phyloP scores from a whole-genome alignment of 2,888 invertebrate species.

The Chymomyza fuscimana region DNA sequence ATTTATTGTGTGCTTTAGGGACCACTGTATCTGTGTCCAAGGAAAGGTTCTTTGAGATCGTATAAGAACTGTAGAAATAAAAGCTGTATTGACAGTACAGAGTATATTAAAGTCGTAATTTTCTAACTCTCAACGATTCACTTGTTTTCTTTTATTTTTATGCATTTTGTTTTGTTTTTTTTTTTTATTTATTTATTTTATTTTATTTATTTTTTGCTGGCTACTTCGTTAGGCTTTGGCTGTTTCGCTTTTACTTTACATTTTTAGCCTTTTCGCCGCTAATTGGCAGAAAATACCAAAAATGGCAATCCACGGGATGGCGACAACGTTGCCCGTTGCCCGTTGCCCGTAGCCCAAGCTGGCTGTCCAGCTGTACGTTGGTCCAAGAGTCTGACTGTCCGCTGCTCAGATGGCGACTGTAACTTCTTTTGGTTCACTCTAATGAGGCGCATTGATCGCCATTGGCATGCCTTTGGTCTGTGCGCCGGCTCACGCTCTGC shows the following conservation, averaged over 20 bases:
- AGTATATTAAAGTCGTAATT: neutral
- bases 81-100: too few relatives aligned
- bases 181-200: neutral
- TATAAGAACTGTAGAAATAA: too few relatives aligned
- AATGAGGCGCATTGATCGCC: constrained; percentile 11
- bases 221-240: constrained; percentile 67
- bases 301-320: constrained; percentile 70
- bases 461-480: constrained; percentile 1
- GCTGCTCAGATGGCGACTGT: constrained; percentile 1
- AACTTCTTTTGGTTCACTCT: neutral
- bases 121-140: neutral
- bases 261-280: constrained; percentile 73
- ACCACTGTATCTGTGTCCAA: too few relatives aligned
- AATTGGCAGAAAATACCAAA: constrained; percentile 78
- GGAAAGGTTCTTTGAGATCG: too few relatives aligned
- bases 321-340: constrained; percentile 6
- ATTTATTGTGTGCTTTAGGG: too few relatives aligned
- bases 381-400: neutral
- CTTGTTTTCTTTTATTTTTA: neutral
- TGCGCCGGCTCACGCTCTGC: neutral
- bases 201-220: constrained; percentile 18
- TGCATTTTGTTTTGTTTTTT: neutral
- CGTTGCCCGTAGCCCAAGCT: neutral
- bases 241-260: constrained; percentile 73
- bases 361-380: too few relatives aligned